These are phyloP conservation scores for Nesidiocoris tenuis DNA, from an alignment of 2,888 invertebrate species.

Conservation along the genomic window DNA sequence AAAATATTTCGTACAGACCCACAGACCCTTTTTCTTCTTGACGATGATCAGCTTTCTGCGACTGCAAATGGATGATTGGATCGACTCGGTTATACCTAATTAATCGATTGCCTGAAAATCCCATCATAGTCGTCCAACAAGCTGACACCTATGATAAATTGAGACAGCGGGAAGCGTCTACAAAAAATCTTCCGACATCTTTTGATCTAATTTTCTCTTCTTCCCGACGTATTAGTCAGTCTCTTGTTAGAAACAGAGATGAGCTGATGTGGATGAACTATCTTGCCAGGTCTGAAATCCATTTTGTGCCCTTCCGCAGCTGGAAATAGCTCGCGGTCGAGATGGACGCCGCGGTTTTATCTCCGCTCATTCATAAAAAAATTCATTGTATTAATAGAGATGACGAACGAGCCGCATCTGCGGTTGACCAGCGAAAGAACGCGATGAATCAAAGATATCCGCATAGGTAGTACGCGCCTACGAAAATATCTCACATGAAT, in stretches of 20 bases:
- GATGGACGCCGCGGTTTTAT: slow-evolving; percentile 4
- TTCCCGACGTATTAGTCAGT: background rate
- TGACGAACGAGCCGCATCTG: slow-evolving; percentile 18
- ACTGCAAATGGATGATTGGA: too few species aligned
- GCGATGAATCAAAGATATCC: background rate
- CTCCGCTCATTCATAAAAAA: slow-evolving; percentile 19
- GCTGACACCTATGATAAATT: too few species aligned
- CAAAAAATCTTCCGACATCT: background rate
- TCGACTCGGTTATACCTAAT: too few species aligned
- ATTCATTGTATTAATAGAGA: slow-evolving; percentile 24
- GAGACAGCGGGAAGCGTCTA: too few species aligned
- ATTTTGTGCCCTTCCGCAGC: background rate
- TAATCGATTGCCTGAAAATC: too few species aligned
- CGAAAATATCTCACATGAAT: too few species aligned
- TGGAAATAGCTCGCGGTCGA: background rate
- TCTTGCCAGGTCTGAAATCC: background rate
- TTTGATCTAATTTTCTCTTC: background rate
- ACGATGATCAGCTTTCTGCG: too few species aligned
- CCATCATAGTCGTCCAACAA: too few species aligned
- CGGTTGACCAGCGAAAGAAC: background rate
- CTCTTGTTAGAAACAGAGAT: background rate
- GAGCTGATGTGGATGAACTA: background rate
- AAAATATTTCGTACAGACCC: too few species aligned
- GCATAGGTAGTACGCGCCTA: too few species aligned
- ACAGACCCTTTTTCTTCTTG: too few species aligned